phyloP scores from a whole-genome alignment of 1,140 invertebrate species.

The Odontomachus brunneus region DNA sequence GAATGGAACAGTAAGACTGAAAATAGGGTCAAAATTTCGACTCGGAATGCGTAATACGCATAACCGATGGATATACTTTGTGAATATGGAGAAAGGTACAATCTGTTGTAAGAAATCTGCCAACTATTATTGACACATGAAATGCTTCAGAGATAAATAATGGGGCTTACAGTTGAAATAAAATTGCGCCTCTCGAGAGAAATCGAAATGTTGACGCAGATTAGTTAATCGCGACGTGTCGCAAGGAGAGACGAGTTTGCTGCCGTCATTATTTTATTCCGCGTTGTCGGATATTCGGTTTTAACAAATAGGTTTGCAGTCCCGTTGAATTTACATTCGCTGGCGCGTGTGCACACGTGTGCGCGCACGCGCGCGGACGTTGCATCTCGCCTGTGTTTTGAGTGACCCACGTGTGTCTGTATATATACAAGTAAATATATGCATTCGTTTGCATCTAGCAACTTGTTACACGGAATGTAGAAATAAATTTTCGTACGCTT shows the following conservation, averaged over 20 bases:
- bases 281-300: neutral
- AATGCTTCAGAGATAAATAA: neutral
- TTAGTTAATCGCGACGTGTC: neutral
- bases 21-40: no score
- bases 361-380: neutral
- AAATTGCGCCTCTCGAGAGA: neutral
- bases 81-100: no score
- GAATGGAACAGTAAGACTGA: no score
- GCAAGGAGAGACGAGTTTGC: neutral
- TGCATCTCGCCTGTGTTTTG: neutral
- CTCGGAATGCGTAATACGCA: no score
- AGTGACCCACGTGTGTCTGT: neutral
- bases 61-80: no score
- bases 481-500: constrained; percentile 54
- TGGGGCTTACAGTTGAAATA: neutral
- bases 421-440: neutral
- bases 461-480: constrained; percentile 47
- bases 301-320: neutral
- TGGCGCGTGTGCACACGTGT: neutral
- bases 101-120: no score
- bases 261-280: neutral
- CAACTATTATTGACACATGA: no score
- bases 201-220: neutral
- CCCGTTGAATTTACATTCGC: constrained; percentile 9
- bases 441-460: constrained; percentile 7